Evolutionary conservation across 2,797 vertebrate genomes (phyloP).

Genomic region (Bufotes viridis): DNA sequence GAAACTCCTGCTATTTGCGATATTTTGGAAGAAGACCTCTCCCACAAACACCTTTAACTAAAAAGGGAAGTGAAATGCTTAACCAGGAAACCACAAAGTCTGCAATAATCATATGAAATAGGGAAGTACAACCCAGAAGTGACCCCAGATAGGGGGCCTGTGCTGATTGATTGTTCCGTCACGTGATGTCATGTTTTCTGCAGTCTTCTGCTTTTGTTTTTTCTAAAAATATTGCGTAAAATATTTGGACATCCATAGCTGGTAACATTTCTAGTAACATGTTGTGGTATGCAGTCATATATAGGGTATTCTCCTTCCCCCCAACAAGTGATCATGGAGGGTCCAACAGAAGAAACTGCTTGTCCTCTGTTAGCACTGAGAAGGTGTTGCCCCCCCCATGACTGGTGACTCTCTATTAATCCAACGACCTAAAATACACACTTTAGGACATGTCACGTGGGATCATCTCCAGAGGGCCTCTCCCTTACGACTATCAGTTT

Average conservation of each 20-base stretch:
- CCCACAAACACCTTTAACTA: background rate
- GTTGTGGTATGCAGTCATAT: no score
- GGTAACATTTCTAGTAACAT: background rate
- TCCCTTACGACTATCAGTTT: no score
- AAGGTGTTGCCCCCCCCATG: no score
- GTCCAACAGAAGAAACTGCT: no score
- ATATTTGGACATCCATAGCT: background rate
- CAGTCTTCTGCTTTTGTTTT: background rate
- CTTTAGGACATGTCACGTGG: no score
- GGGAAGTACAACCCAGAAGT: conserved; percentile 13
- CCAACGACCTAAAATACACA: no score
- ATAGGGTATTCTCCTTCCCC: background rate
- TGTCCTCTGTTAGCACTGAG: no score
- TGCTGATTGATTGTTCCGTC: background rate
- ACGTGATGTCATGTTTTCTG: background rate
- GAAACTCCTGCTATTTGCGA: background rate
- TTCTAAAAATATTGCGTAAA: background rate
- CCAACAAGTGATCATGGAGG: no score
- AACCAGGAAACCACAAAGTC: background rate
- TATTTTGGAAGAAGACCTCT: no score
- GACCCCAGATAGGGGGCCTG: background rate
- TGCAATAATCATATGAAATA: background rate
- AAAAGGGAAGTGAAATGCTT: conserved; percentile 29
- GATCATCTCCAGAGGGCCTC: no score
- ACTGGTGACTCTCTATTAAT: no score